Evolutionary conservation across 1,140 invertebrate species (phyloP), one percentile per base, ranked within the genome.

Genomic region (Ruditapes philippinarum): DNA sequence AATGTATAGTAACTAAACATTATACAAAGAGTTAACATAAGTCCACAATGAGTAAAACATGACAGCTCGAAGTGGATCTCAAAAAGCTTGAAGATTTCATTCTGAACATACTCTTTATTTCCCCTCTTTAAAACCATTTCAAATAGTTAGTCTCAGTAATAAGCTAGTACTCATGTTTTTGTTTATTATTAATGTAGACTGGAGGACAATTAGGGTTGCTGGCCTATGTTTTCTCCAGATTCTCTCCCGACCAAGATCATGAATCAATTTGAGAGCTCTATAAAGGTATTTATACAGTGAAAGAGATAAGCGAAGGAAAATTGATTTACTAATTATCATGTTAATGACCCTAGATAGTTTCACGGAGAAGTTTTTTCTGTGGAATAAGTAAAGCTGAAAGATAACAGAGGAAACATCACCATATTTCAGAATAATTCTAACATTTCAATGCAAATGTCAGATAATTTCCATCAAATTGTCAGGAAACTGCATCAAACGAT

Each of bases 261-360:
- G 74, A 78, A 78, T 78, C 74, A 78, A 78, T 78, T 54, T 78
- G 74, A 78, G 31, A 49, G 45, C 28, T 78, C 74, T 78, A 78
- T 78, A 49, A 78, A 78, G 74, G 74, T 78, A 78, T 78, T 78
- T 78, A 78, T 78, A 78, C 74, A 78, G 7, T 9, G 45, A 74
- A 78, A 28, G 33, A 49, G 54, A 54, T 57, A 78, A 49, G 3
- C 25, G 31, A 78, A 49, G 74, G n/a, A 78, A 78, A 78, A 78
- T 78, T 78, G 74, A 78, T 78, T 78, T 78, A 78, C 49, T 78
- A 78, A 78, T 78, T 78, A 78, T 78, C 74, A 78, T 78, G 74
- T 5, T 78, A 78, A 78, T 78, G 49, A 78, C 74, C 36, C 45
- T 78, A 36, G 74, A 78, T 78, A 78, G 42, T 22, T 78, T 51